Conservation (phyloP, 2,797 vertebrate species). For the Kryptolebias ocellatus region DNA sequence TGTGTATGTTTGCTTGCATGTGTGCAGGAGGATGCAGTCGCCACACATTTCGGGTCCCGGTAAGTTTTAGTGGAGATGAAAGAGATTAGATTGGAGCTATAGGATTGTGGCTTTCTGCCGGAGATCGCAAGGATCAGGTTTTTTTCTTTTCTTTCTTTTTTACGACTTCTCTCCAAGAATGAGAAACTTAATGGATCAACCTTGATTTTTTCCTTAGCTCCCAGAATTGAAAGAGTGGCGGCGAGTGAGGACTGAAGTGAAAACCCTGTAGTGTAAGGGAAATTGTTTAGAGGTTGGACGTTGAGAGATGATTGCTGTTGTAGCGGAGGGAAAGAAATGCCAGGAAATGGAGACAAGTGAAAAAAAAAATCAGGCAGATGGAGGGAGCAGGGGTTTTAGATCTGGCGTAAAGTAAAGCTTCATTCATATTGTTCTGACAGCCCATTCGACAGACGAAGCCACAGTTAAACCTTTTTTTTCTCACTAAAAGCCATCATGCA, state of each 20-base stretch:
- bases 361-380: constrained; percentile 40
- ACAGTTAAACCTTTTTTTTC: constrained; percentile 50
- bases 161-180: constrained; percentile 56
- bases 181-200: constrained; percentile 63
- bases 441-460: constrained; percentile 53
- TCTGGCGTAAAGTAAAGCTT: constrained; percentile 57
- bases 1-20: constrained; percentile 24
- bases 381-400: constrained; percentile 48
- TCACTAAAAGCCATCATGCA: constrained; percentile 49
- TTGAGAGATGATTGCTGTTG: constrained; percentile 36
- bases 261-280: constrained; percentile 41
- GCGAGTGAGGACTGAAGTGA: constrained; percentile 24
- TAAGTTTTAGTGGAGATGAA: constrained; percentile 42
- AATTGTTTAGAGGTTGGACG: constrained; percentile 39
- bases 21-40: constrained; percentile 42
- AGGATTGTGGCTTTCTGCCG: constrained; percentile 49
- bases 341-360: constrained; percentile 32
- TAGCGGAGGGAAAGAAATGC: constrained; percentile 9
- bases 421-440: constrained; percentile 60
- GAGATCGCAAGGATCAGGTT: constrained; percentile 43
- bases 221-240: constrained; percentile 27
- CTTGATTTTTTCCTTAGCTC: constrained; percentile 30
- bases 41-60: constrained; percentile 50
- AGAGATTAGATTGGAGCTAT: constrained; percentile 63
- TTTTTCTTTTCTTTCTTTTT: constrained; percentile 8